phyloP scores from a whole-genome alignment of 30 jellyfish, hydroid and myxozoan genomes.

The Aurelia aurita complex sp. Pacific region DNA sequence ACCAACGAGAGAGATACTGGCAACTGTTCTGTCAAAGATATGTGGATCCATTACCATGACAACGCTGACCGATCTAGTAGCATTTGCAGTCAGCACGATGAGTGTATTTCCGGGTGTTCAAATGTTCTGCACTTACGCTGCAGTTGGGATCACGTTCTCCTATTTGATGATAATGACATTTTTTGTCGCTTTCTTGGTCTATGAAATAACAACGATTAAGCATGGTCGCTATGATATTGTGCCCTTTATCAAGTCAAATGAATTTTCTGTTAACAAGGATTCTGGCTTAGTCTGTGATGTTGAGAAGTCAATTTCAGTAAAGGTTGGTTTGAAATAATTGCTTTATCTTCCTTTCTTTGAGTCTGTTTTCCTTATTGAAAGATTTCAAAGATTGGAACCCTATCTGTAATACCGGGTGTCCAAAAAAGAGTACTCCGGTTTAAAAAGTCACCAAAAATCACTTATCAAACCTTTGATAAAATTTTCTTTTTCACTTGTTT shows the following conservation, averaged over 20 bases:
- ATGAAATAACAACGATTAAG: slow-evolving; percentile 55
- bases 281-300: slow-evolving; percentile 9
- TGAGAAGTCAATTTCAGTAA: not conserved
- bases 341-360: not conserved
- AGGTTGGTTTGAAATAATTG: not conserved
- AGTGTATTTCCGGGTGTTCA: slow-evolving; percentile 75
- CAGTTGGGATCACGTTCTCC: slow-evolving; percentile 46
- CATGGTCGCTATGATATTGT: slow-evolving; percentile 56
- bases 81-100: slow-evolving; percentile 74
- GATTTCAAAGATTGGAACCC: not conserved
- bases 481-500: too few species aligned
- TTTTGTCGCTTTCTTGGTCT: slow-evolving; percentile 55
- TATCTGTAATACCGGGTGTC: too few species aligned
- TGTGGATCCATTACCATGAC: slow-evolving; percentile 83
- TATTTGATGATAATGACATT: slow-evolving; percentile 59
- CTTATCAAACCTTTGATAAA: too few species aligned
- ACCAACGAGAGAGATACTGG: slow-evolving; percentile 37
- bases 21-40: slow-evolving; percentile 16
- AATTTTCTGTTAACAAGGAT: not conserved
- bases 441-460: too few species aligned
- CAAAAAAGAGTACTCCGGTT: too few species aligned
- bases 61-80: slow-evolving; percentile 77
- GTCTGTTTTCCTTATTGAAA: not conserved
- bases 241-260: slow-evolving; percentile 22
- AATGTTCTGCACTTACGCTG: slow-evolving; percentile 74